These are phyloP conservation scores for Ectemnius cavifrons DNA, from an alignment of 2,888 invertebrate genomes.

Conservation along the genomic window DNA sequence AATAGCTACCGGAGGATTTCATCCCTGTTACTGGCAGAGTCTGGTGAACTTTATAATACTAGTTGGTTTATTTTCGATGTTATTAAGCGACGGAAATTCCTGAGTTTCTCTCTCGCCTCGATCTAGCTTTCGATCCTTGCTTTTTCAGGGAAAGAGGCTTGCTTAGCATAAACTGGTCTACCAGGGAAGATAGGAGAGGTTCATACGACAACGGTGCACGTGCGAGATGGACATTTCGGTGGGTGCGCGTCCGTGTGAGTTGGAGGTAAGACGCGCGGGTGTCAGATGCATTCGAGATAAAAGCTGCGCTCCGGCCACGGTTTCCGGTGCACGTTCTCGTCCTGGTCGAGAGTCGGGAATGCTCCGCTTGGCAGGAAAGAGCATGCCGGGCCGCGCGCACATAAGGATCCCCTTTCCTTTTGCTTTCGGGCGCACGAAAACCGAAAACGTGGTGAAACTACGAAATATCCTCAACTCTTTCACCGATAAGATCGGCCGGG, in stretches of 20 bases:
- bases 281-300: conserved; percentile 62
- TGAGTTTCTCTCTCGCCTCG: no score
- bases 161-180: conserved; percentile 22
- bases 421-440: conserved; percentile 65
- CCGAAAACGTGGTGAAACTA: conserved; percentile 75
- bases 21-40: background rate
- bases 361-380: conserved; percentile 16
- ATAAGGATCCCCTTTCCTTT: conserved; percentile 53
- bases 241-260: conserved; percentile 32
- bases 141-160: conserved; percentile 21
- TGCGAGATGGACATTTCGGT: conserved; percentile 45
- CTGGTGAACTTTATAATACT: no score
- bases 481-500: conserved; percentile 62
- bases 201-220: conserved; percentile 22
- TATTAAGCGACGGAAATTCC: no score
- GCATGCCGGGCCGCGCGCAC: conserved; percentile 13
- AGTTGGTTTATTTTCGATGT: no score
- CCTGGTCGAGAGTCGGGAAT: background rate
- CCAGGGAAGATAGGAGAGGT: conserved; percentile 9
- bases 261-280: conserved; percentile 53
- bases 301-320: conserved; percentile 47
- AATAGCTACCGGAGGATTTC: conserved; percentile 23
- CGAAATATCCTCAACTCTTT: conserved; percentile 71
- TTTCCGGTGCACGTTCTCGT: conserved; percentile 62
- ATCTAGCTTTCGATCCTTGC: no score